Percentiles rank a stretch among this genome's conserved stretches.
Conservation (phyloP, 2,797 vertebrate species). For the Lagodon rhomboides region DNA sequence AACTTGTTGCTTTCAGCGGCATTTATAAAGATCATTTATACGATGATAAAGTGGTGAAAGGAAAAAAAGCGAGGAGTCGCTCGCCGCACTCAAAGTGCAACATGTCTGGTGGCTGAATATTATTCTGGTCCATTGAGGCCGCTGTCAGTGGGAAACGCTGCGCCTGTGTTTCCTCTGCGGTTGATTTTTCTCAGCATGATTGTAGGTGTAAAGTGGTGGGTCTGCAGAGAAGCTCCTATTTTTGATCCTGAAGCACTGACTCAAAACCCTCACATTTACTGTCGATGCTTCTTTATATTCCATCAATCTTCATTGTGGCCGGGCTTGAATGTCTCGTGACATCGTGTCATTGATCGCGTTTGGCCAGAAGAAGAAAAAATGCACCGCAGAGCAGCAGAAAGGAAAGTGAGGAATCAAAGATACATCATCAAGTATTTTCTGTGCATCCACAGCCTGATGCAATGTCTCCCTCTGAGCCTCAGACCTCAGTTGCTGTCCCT, state of each 20-base stretch:
- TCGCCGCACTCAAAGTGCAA: conserved; percentile 27
- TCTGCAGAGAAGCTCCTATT: conserved; percentile 47
- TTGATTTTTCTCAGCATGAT: conserved; percentile 25
- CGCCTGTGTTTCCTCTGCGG: conserved; percentile 37
- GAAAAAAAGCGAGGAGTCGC: conserved; percentile 15
- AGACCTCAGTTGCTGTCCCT: conserved; percentile 1
- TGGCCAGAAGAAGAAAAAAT: neutral
- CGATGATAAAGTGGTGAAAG: conserved; percentile 61
- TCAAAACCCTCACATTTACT: conserved; percentile 43
- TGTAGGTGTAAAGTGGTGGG: conserved; percentile 31
- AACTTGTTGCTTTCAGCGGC: conserved; percentile 50
- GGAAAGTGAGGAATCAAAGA: neutral
- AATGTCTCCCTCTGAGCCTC: neutral
- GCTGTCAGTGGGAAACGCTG: conserved; percentile 46
- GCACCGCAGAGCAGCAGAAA: neutral
- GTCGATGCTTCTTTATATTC: conserved; percentile 11
- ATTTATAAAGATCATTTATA: no score
- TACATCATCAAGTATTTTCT: neutral
- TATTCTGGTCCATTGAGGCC: conserved; percentile 42
- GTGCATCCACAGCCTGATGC: neutral
- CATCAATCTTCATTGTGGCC: conserved; percentile 19
- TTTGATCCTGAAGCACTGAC: conserved; percentile 39
- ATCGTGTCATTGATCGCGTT: neutral
- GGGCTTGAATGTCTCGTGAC: conserved; percentile 8
- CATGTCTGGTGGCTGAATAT: conserved; percentile 38